phyloP scores from a whole-genome alignment of 2,888 invertebrate species.

The Eupsilia transversa region DNA sequence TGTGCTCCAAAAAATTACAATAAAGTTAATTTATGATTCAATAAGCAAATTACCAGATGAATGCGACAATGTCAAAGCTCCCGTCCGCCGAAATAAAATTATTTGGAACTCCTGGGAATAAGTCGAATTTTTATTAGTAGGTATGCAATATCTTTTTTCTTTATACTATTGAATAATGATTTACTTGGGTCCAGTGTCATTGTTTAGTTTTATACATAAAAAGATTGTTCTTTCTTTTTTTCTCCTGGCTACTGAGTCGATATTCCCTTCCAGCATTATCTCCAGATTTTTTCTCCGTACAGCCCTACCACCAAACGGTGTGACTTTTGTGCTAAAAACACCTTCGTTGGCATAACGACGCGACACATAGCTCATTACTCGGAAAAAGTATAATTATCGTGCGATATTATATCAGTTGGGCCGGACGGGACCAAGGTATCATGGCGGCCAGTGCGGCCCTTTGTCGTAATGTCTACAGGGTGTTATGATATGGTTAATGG shows the following conservation, averaged over 20 bases:
- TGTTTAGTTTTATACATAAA: too few relatives aligned
- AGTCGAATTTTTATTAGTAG: too few relatives aligned
- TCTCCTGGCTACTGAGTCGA: background rate
- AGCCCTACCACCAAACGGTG: constrained; percentile 37
- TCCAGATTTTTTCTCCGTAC: constrained; percentile 21
- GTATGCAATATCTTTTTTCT: background rate
- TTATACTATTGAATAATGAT: too few relatives aligned
- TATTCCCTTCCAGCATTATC: background rate
- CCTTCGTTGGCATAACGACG: constrained; percentile 42
- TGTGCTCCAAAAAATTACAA: too few relatives aligned
- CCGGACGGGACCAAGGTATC: constrained; percentile 25
- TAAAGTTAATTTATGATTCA: too few relatives aligned
- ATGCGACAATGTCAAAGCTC: too few relatives aligned
- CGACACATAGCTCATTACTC: constrained; percentile 67
- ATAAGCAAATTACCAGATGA: too few relatives aligned
- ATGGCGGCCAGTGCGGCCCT: constrained; percentile 3
- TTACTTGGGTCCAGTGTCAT: background rate
- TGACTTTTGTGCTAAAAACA: constrained; percentile 43
- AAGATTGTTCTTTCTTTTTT: too few relatives aligned
- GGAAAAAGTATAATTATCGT: constrained; percentile 70
- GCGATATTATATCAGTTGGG: constrained; percentile 56
- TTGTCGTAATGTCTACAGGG: background rate
- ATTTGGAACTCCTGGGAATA: too few relatives aligned
- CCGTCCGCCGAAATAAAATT: too few relatives aligned
- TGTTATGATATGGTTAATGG: constrained; percentile 9